Base-by-base conservation (phyloP, 2,797 vertebrate genomes). In the Nyctalus aviator region DNA sequence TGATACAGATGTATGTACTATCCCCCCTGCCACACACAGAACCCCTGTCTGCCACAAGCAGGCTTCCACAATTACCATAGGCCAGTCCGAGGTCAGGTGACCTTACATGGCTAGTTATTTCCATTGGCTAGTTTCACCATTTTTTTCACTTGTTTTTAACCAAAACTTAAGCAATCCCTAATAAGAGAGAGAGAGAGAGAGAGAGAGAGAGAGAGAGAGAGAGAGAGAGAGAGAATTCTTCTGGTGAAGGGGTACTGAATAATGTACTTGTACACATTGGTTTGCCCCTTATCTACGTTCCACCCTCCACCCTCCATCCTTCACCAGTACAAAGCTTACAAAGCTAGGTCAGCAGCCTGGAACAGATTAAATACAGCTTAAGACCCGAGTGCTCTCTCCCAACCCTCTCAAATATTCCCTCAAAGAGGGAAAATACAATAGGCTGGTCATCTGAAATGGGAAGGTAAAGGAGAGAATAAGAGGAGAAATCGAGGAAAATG, bases 11-110 rank as follows among this genome's bases (percentile, higher is more conserved):
- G 55, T 0, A 6, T 6, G 20, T 14, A 21, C 11, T 25, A 11
- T 1, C 7, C 8, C 0, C 0, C 6, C 13, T 5, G 3, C 13
- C 75, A 14, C 12, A 32, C 72, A 30, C 21, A 30, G 7, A 20
- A 53, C 6, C 9, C 0, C 4, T 69, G 0, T 27, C 8, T 41
- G 1, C 25, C 21, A 69, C 7, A 62, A 3, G n/a, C 4, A 68
- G 32, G 68, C 4, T 9, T 18, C 44, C 32, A 46, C 6, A 21
- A n/a, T 20, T 1, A 48, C 17, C 3, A 27, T 8, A 3, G 46
- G 14, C n/a, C 10, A 7, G 6, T 13, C 12, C 6, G 25, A 91
- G 15, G 53, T 5, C 9, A 57, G 35, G 30, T 41, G 5, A 55
- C 30, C 35, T 77, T 30, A 25, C 7, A 1, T 2, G 25, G 10